Evolutionary conservation across 2,888 invertebrate species (phyloP), one percentile per base, ranked within the genome.

Genomic region (Meliscaeva auricollis): DNA sequence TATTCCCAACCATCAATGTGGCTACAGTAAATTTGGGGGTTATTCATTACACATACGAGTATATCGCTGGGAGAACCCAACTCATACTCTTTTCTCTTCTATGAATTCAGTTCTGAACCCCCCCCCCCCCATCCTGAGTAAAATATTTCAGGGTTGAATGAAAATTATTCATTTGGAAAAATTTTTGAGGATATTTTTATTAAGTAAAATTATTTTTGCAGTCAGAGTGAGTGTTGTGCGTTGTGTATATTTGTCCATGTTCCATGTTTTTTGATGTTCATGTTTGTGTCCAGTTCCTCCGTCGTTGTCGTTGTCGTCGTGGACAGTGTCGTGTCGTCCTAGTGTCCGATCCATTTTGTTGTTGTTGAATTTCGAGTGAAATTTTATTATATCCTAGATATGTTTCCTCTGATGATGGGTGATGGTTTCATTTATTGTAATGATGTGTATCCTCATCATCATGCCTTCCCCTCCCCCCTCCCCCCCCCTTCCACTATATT

Each of bases 171-270:
- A 85, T 85, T 85, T 85, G 85, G 85, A 85, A 85, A 85, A 69
- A 81, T 81, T 81, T 77, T 85, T 85, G 77, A 85, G 81, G 85
- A 85, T 85, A 85, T 85, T 85, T 85, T 85, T 85, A 85, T 85
- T 85, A 85, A 85, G 85, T 85, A 68, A 85, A 85, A 85, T 85
- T 85, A 85, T 85, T 85, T 85, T 81, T 77, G 81, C 81, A 85
- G 73, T 85, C 73, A 17, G 64, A 46, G 30, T 30, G 38, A 9
- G 30, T 46, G 72, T 41, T 80, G 75, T 85, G 81, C 75, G 46
- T 66, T 70, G 64, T 66, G 30, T 46, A 20, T 35, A 17, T 20
- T 52, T 41, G 54, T 0, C 30, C 50, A 35, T 66, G 66, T 66
- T 50, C 15, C 17, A 46, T 46, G 30, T 30, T 54, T 26, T 52